A percentile compares a stretch with the other conserved stretches of the same genome.
phyloP scores from a whole-genome alignment of 2,113 vertebrate species.

The Oceanodroma tethys region DNA sequence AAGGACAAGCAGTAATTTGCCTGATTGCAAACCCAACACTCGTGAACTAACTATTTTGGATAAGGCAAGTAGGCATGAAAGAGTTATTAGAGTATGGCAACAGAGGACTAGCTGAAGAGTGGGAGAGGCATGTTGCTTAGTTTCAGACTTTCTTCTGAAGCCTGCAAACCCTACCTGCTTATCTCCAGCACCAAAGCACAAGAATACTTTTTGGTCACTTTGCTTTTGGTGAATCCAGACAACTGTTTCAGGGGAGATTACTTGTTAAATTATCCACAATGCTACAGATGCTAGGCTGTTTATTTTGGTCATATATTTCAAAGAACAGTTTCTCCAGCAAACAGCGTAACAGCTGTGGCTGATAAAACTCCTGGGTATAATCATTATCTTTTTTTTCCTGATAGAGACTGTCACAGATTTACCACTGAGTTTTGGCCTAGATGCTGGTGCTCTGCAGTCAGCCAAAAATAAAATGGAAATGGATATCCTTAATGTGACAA shows the following conservation, averaged over 20 bases:
- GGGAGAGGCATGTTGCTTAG: background rate
- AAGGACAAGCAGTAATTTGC: no score
- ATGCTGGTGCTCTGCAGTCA: background rate
- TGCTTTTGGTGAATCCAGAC: background rate
- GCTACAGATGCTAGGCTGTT: conserved; percentile 49
- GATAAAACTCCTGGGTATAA: conserved; percentile 47
- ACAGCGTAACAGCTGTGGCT: conserved; percentile 61
- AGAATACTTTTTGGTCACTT: background rate
- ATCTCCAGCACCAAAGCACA: background rate
- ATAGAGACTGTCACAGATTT: conserved; percentile 40
- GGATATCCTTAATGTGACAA: background rate
- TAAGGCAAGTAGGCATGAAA: background rate
- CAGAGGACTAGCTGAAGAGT: background rate
- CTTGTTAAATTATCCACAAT: background rate
- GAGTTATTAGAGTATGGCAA: background rate
- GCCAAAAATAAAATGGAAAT: background rate
- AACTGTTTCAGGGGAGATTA: background rate
- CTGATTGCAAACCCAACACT: background rate
- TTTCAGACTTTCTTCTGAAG: background rate
- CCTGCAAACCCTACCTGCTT: background rate
- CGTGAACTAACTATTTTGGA: background rate
- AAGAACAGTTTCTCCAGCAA: conserved; percentile 59
- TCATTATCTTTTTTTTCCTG: conserved; percentile 44
- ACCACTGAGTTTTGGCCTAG: conserved; percentile 35
- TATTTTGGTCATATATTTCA: conserved; percentile 59